Evolutionary conservation across 2,797 vertebrate species (phyloP), one percentile per base, ranked within the genome.

Genomic region (Micrastur ruficollis): DNA sequence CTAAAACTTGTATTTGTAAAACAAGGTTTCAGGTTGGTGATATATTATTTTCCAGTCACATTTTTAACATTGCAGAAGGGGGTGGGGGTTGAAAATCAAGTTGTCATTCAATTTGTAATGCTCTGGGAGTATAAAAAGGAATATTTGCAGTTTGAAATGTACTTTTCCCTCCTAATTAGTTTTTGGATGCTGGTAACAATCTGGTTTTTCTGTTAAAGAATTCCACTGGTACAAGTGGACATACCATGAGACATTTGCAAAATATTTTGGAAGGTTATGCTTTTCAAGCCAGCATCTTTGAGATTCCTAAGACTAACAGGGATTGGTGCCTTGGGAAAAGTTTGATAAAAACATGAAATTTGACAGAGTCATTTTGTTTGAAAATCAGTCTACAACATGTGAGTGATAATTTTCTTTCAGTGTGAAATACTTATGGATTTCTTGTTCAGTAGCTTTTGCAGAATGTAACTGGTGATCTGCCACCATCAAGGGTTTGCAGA

Each of bases 161-260:
- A 84, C 63, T 91, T 96, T 86, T 63, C 68, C 49, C 8, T 96
- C 68, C 86, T 96, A 95, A 95, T 97, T 94, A 94, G 88, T 88
- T 92, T 94, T 59, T 93, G 62, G 9, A 70, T 94, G 56, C 86
- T 94, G 38, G 23, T 93, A 97, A 49, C 36, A 78, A 93, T 95
- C 78, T 86, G n/a, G 61, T 91, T 95, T 97, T 96, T 95, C 80
- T 29, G 67, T 86, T 80, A 68, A 63, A 72, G 68, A 68, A 95
- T 95, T 83, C 83, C 61, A 92, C 25, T 74, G 71, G 38, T 89
- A 82, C 13, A 46, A 92, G 40, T 23, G 79, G 46, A 50, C 26
- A 40, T 15, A 52, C 27, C 38, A 50, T 61, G 71, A 90, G 81
- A 93, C 1, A 2, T 58, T 55, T 68, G 9, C 55, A 79, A 95